A percentile compares a stretch with the other conserved stretches of the same genome.
Evolutionary conservation across 2,888 invertebrate species (phyloP).

Genomic region (Oxyteleia sp.): DNA sequence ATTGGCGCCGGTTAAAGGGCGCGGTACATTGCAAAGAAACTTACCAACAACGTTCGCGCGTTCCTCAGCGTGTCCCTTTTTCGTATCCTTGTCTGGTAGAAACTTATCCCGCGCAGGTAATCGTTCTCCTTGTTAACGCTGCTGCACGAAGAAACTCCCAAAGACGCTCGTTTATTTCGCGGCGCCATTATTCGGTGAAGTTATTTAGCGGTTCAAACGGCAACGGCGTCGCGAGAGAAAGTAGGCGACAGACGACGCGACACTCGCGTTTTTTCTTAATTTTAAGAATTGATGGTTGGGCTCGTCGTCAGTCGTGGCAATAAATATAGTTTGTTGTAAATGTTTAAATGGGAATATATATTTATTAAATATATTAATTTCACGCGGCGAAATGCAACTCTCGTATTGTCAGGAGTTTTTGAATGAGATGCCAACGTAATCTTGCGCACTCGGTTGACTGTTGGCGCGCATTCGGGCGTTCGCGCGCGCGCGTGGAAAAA

Average conservation of each 20-base stretch:
- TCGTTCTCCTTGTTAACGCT: constrained; percentile 81
- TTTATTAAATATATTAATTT: too few species aligned
- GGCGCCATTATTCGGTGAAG: constrained; percentile 83
- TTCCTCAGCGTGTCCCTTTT: constrained; percentile 82
- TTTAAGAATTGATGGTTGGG: too few species aligned
- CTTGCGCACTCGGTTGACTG: too few species aligned
- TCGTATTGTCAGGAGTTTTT: too few species aligned
- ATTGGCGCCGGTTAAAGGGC: constrained; percentile 28
- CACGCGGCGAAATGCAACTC: too few species aligned
- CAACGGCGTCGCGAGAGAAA: not conserved
- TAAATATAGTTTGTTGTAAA: too few species aligned
- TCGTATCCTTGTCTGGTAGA: constrained; percentile 82
- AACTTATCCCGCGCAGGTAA: constrained; percentile 82
- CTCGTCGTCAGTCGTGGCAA: too few species aligned
- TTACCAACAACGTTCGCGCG: constrained; percentile 78
- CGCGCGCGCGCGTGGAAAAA: too few species aligned
- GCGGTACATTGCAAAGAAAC: constrained; percentile 55
- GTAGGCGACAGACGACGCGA: not conserved
- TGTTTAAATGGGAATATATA: too few species aligned
- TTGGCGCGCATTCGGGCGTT: too few species aligned
- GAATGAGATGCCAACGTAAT: too few species aligned
- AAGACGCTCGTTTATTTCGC: constrained; percentile 78
- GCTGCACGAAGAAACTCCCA: constrained; percentile 67
- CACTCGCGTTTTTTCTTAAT: too few species aligned
- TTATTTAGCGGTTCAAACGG: constrained; percentile 4